Base-by-base conservation (phyloP, 2,888 invertebrate species). In the Griposia aprilina region DNA sequence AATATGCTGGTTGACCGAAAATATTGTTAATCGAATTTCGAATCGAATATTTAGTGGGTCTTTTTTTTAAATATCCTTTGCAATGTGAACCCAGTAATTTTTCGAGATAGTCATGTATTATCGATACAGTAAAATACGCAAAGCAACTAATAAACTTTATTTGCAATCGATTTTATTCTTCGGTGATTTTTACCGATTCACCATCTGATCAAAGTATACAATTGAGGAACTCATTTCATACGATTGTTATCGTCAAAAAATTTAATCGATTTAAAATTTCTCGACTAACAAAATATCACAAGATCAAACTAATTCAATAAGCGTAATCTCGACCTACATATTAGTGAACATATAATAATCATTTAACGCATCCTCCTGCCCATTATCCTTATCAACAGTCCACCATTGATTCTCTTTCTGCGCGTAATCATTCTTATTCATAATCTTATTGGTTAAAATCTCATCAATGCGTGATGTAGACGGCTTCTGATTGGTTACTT, bases 401-500 rank as follows among this genome's bases (percentile, higher is more conserved):
- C 95, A 96, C 96, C 96, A 96, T 66, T 96, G 95, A 77, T 95
- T 95, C 78, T 96, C 96, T 63, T 95, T 96, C 57, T 94, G 91
- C 23, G 82, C 76, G 69, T 80, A 86, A 79, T 90, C 87, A 55
- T 79, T 89, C 48, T 90, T 92, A 80, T 90, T 92, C 86, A 92
- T 90, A 50, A 96, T 95, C 85, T 97, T 97, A 94, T 96, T 96
- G 76, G 97, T 95, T 74, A 97, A 89, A 86, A 97, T 96, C 82
- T 96, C 96, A 75, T 97, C 96, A 41, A 97, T 95, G 8, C 94
- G 92, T 11, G 96, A 96, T 72, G 96, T 95, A 60, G 96, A 96
- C 50, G 97, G 96, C 81, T 97, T 97, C 83, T 97, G 97, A 94
- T 97, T 97, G 86, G 97, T 97, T 73, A 97, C 97, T 94, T 97